phyloP scores from a whole-genome alignment of 2,797 vertebrate genomes.

The Spinus olivaceus region DNA sequence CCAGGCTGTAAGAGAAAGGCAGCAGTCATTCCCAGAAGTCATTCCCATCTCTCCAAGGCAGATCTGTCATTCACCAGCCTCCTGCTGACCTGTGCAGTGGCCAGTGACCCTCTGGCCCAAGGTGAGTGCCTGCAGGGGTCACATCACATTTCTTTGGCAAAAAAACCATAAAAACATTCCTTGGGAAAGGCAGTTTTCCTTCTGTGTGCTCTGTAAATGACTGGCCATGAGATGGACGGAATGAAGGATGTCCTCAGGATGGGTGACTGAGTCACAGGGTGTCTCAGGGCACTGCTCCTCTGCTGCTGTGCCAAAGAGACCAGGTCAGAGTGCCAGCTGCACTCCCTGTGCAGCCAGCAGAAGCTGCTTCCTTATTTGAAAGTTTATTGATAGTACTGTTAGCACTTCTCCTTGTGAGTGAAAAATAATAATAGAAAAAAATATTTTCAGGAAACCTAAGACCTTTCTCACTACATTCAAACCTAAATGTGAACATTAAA shows the following conservation, averaged over 20 bases:
- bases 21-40: not conserved
- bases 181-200: not conserved
- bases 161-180: not conserved
- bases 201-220: not conserved
- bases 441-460: not conserved
- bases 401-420: not conserved
- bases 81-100: fast-evolving
- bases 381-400: not conserved
- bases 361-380: not conserved
- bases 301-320: not conserved
- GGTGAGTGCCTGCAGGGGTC: not conserved
- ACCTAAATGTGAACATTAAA: not conserved
- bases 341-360: not conserved
- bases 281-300: not conserved
- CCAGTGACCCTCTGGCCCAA: fast-evolving
- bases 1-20: slow-evolving; percentile 80
- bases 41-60: fast-evolving
- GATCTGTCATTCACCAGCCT: not conserved
- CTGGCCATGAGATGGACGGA: not conserved
- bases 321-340: not conserved
- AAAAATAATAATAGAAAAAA: not conserved
- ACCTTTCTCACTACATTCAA: not conserved
- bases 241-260: not conserved
- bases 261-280: not conserved
- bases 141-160: fast-evolving